Percentiles rank a stretch among this genome's conserved stretches.
phyloP scores from a whole-genome alignment of 1,140 invertebrate species.

The Babylonia areolata region DNA sequence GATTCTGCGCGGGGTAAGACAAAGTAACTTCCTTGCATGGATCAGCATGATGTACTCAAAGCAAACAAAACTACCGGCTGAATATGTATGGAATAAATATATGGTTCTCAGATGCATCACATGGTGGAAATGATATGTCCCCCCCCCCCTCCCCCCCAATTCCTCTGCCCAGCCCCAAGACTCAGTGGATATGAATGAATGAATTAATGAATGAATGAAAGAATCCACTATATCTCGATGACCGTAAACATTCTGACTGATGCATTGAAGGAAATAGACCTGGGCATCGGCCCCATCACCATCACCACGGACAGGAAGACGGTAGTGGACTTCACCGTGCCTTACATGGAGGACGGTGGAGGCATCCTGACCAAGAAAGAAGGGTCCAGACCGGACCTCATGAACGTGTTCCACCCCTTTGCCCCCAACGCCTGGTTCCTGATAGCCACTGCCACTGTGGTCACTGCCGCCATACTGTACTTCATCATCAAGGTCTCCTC shows the following conservation, averaged over 20 bases:
- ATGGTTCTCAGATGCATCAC: no score
- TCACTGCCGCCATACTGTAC: slow-evolving; percentile 7
- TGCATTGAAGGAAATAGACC: slow-evolving; percentile 65
- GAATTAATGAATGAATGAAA: no score
- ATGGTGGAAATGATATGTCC: no score
- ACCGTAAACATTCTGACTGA: no score
- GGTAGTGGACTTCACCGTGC: slow-evolving; percentile 63
- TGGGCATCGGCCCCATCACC: slow-evolving; percentile 60
- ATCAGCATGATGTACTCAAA: no score
- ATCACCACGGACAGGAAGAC: slow-evolving; percentile 56
- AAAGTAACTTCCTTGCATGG: no score
- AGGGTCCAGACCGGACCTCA: slow-evolving; percentile 28
- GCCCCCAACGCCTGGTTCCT: neutral
- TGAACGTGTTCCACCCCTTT: slow-evolving; percentile 31
- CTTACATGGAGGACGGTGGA: slow-evolving; percentile 57
- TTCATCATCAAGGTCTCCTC: neutral
- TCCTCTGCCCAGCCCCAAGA: no score
- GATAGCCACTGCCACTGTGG: neutral
- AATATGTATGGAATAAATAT: no score
- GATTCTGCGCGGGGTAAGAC: slow-evolving; percentile 68
- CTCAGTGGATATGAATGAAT: no score
- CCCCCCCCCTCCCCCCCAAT: no score
- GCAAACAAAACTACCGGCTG: no score
- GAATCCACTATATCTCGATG: no score
- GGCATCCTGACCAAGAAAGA: slow-evolving; percentile 56